These are phyloP conservation scores for Psittacula echo DNA, from an alignment of 2,797 vertebrate genomes.

Conservation along the genomic window DNA sequence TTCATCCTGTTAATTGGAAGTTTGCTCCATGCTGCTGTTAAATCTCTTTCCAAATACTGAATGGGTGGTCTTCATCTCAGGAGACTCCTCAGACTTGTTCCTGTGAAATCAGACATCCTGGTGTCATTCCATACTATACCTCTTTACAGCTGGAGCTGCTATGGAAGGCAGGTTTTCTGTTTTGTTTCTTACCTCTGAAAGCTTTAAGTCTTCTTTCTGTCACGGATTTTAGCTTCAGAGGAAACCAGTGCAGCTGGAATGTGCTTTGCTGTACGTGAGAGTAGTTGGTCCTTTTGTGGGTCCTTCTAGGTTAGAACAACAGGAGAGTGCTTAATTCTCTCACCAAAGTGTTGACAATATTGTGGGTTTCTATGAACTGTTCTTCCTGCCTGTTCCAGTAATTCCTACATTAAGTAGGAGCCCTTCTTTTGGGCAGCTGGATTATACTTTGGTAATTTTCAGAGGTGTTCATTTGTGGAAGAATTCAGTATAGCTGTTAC, in stretches of 20 bases:
- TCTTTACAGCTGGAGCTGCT: not conserved
- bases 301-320: not conserved
- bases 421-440: not conserved
- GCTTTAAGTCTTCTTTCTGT: not conserved
- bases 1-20: not conserved
- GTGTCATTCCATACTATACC: rapidly evolving
- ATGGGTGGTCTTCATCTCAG: not conserved
- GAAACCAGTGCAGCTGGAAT: not conserved
- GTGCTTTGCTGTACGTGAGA: not conserved
- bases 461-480: not conserved
- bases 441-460: not conserved
- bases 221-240: not conserved
- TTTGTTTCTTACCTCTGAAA: not conserved
- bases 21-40: not conserved
- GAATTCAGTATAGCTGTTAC: not conserved
- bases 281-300: not conserved
- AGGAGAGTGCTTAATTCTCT: not conserved
- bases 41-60: not conserved
- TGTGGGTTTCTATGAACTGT: not conserved
- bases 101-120: not conserved
- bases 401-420: not conserved
- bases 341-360: not conserved
- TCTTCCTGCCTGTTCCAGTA: not conserved
- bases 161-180: not conserved
- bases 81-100: not conserved